A percentile compares a stretch with the other conserved stretches of the same genome.
Conservation (phyloP, 2,888 invertebrate species). For the Scrobipalpa atriplicella region DNA sequence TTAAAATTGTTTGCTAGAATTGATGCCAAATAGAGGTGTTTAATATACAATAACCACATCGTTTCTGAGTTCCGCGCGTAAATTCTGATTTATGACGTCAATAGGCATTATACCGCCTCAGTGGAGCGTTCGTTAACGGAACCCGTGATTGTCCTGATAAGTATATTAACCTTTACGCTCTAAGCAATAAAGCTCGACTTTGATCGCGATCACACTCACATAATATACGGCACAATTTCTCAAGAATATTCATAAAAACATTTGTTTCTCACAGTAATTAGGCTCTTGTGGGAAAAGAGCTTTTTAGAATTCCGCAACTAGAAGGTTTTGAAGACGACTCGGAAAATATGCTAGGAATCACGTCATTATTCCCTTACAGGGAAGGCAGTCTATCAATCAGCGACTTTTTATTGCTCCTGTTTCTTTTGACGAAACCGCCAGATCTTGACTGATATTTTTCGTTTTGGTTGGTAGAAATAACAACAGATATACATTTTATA, state of each 20-base stretch:
- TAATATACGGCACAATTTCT: conserved; percentile 36
- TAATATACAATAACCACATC: not conserved
- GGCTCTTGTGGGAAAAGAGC: conserved; percentile 29
- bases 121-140: conserved; percentile 33
- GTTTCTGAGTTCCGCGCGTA: conserved; percentile 14
- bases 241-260: conserved; percentile 38
- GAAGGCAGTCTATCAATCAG: no score
- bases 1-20: no score
- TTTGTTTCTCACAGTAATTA: conserved; percentile 41
- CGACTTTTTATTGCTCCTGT: no score
- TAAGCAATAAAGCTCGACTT: conserved; percentile 34
- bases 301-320: not conserved
- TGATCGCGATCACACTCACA: conserved; percentile 25
- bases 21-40: not conserved
- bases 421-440: no score
- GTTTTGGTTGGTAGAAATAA: no score
- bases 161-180: conserved; percentile 33
- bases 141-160: conserved; percentile 26
- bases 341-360: no score
- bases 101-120: conserved; percentile 33
- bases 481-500: no score
- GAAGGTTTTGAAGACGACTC: not conserved
- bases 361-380: no score
- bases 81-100: conserved; percentile 29
- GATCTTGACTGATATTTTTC: no score